phyloP scores from a whole-genome alignment of 2,797 vertebrate genomes.

The Lophotriccus pileatus region DNA sequence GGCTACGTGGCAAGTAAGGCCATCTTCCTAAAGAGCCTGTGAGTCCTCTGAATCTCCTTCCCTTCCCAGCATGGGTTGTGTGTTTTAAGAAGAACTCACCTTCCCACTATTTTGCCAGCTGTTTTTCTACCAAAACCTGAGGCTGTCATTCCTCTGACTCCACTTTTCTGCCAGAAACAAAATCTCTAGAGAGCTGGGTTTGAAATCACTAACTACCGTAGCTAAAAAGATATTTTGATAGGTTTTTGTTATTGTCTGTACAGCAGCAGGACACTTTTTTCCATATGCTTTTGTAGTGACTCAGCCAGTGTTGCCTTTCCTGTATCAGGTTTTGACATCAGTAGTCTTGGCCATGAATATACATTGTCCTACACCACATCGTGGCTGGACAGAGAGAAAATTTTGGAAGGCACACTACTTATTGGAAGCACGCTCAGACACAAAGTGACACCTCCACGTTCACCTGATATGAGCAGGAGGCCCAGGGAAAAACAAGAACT shows the following conservation, averaged over 20 bases:
- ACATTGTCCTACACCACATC: rapidly evolving
- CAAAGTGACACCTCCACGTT: neutral
- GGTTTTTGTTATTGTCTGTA: neutral
- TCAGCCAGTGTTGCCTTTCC: neutral
- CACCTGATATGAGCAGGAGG: neutral
- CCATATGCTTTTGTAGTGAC: neutral
- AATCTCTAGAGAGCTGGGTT: neutral
- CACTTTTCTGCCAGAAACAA: neutral
- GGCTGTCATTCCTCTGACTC: neutral
- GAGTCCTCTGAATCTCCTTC: neutral
- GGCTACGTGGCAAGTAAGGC: neutral
- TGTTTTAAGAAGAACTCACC: neutral
- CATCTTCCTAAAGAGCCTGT: neutral
- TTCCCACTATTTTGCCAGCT: neutral
- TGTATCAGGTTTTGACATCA: neutral
- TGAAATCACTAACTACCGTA: neutral
- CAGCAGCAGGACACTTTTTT: neutral
- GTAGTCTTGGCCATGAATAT: neutral
- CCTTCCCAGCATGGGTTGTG: neutral
- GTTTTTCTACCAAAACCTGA: neutral
- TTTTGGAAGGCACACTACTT: neutral
- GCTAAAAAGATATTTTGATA: neutral
- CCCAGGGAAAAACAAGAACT: neutral
- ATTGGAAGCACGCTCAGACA: neutral
- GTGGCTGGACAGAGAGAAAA: neutral